phyloP scores from a whole-genome alignment of 2,888 invertebrate genomes.

The Dasysyrphus tricinctus region DNA sequence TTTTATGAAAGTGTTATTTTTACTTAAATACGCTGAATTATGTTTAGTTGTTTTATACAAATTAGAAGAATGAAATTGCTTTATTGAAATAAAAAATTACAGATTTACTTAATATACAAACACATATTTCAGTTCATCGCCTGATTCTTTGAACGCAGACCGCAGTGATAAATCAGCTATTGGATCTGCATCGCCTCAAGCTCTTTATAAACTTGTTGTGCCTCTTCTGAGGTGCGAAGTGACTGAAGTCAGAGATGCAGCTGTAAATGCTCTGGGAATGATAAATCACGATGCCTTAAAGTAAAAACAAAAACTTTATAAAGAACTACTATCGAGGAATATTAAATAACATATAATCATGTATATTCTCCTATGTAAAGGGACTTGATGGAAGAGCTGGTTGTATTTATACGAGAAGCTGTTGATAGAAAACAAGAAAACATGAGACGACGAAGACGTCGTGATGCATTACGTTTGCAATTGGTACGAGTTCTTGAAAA shows the following conservation, averaged over 20 bases:
- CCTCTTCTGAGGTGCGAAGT: constrained; percentile 97
- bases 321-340: not conserved
- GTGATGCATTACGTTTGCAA: constrained; percentile 96
- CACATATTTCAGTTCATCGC: constrained; percentile 89
- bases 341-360: not conserved
- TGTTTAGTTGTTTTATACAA: constrained; percentile 45
- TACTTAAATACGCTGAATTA: constrained; percentile 41
- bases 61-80: constrained; percentile 41
- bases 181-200: constrained; percentile 90
- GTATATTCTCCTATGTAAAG: constrained; percentile 84
- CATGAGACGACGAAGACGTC: constrained; percentile 93
- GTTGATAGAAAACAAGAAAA: constrained; percentile 99
- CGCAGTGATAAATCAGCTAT: constrained; percentile 89
- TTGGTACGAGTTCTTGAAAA: constrained; percentile 95
- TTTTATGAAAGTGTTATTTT: constrained; percentile 70
- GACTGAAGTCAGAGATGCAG: constrained; percentile 96
- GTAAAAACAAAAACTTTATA: constrained; percentile 84
- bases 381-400: constrained; percentile 97
- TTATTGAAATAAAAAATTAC: not conserved
- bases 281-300: constrained; percentile 97
- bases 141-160: constrained; percentile 94
- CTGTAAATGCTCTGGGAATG: constrained; percentile 96
- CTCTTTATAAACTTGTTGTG: constrained; percentile 95
- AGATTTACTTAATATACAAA: constrained; percentile 33
- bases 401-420: constrained; percentile 96